These are phyloP conservation scores for Tiphia femorata DNA, from an alignment of 2,888 invertebrate genomes.

Conservation along the genomic window DNA sequence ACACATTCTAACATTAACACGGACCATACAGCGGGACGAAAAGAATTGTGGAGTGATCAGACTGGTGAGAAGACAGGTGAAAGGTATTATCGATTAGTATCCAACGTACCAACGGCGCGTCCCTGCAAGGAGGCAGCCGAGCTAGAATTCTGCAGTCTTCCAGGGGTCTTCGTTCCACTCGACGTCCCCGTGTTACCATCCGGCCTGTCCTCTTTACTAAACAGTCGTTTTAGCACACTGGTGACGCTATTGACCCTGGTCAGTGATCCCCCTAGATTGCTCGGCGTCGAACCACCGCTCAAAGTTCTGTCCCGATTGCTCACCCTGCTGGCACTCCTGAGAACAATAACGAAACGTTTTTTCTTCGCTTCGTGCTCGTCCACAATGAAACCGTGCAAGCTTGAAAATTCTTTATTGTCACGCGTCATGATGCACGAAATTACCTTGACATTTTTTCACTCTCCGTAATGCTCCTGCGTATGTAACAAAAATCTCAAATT, in stretches of 20 bases:
- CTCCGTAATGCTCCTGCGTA: slow-evolving; percentile 31
- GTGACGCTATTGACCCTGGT: slow-evolving; percentile 83
- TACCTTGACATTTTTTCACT: slow-evolving; percentile 34
- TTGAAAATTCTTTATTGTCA: no score
- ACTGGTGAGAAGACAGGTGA: no score
- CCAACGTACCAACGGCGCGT: slow-evolving; percentile 33
- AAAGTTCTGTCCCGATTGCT: slow-evolving; percentile 60
- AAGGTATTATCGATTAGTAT: no score
- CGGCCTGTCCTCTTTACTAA: slow-evolving; percentile 80
- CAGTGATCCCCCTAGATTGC: slow-evolving; percentile 72
- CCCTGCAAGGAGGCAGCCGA: slow-evolving; percentile 59
- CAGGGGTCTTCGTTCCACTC: slow-evolving; percentile 70
- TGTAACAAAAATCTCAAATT: background rate
- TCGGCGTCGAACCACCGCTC: slow-evolving; percentile 61
- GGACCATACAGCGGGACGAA: background rate
- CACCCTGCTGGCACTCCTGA: slow-evolving; percentile 63
- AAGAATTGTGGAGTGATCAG: no score
- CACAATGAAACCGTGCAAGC: no score
- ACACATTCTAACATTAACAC: no score
- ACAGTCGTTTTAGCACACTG: slow-evolving; percentile 81
- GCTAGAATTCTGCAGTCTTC: slow-evolving; percentile 64
- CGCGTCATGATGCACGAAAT: background rate
- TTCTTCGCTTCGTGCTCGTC: no score
- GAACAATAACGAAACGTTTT: slow-evolving; percentile 11
- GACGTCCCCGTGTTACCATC: slow-evolving; percentile 63